Percentiles rank a stretch among this genome's conserved stretches.
phyloP scores from a whole-genome alignment of 2,113 vertebrate species.

The Myxocyprinus asiaticus region DNA sequence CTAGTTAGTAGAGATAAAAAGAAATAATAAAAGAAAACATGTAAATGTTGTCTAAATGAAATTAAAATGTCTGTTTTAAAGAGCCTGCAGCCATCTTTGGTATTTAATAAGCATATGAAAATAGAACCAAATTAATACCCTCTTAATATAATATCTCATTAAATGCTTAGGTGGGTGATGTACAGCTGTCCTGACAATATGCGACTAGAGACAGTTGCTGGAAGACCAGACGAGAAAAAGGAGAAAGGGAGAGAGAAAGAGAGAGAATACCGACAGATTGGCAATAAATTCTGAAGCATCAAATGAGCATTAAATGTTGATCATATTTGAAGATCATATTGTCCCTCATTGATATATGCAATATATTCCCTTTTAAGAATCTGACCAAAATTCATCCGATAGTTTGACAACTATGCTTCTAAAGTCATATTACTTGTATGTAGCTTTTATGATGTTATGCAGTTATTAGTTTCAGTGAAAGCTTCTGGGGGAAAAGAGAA shows the following conservation, averaged over 20 bases:
- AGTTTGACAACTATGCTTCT: constrained; percentile 11
- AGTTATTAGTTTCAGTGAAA: background rate
- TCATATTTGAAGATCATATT: constrained; percentile 6
- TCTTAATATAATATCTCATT: constrained; percentile 54
- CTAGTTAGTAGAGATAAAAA: too few species aligned
- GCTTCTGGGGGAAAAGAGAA: background rate
- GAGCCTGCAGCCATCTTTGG: constrained; percentile 37
- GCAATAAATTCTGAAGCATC: constrained; percentile 9
- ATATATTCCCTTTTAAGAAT: background rate
- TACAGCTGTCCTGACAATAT: constrained; percentile 8
- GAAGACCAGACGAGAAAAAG: constrained; percentile 4
- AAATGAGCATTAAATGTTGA: background rate
- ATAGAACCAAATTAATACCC: constrained; percentile 53
- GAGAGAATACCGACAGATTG: background rate
- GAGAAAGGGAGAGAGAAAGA: background rate
- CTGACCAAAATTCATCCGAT: background rate
- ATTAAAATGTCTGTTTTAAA: constrained; percentile 44
- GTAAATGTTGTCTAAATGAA: constrained; percentile 25
- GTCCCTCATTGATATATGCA: background rate
- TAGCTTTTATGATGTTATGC: constrained; percentile 31
- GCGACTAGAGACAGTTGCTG: background rate
- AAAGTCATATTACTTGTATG: constrained; percentile 4
- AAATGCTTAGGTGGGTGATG: constrained; percentile 49
- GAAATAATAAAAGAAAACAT: background rate
- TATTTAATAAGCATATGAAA: constrained; percentile 52